A percentile compares a stretch with the other conserved stretches of the same genome.
These are phyloP conservation scores for Octopus sinensis DNA, from an alignment of 1,140 invertebrate species.

Conservation along the genomic window DNA sequence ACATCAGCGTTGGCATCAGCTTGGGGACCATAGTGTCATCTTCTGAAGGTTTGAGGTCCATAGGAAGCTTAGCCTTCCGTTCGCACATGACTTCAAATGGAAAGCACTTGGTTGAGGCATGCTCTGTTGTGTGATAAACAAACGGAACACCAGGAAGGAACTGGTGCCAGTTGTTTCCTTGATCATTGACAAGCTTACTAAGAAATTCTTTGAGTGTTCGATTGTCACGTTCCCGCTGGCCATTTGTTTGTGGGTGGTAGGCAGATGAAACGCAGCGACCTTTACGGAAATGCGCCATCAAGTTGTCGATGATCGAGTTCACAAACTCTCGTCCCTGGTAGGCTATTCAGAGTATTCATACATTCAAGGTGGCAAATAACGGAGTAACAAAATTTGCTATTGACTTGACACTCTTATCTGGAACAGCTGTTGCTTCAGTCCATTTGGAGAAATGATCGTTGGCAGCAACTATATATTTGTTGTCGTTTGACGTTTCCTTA, in stretches of 20 bases:
- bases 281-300: conserved; percentile 15
- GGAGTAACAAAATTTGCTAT: background rate
- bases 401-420: background rate
- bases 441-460: conserved; percentile 20
- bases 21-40: background rate
- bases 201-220: background rate
- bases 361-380: background rate
- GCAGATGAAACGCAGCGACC: background rate
- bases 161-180: conserved; percentile 11
- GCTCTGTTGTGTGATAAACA: background rate
- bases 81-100: background rate
- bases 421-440: conserved; percentile 15
- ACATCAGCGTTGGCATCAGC: background rate
- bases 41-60: background rate
- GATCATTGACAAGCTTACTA: background rate
- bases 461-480: background rate
- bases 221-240: background rate
- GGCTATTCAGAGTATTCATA: conserved; percentile 10
- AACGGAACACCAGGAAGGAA: background rate
- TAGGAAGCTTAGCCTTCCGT: background rate
- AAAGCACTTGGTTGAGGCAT: background rate
- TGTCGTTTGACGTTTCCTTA: background rate
- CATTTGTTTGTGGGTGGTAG: background rate
- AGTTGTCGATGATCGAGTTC: conserved; percentile 13
- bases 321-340: conserved; percentile 21